phyloP scores from a whole-genome alignment of 2,113 vertebrate species.

The Indicator maculatus region DNA sequence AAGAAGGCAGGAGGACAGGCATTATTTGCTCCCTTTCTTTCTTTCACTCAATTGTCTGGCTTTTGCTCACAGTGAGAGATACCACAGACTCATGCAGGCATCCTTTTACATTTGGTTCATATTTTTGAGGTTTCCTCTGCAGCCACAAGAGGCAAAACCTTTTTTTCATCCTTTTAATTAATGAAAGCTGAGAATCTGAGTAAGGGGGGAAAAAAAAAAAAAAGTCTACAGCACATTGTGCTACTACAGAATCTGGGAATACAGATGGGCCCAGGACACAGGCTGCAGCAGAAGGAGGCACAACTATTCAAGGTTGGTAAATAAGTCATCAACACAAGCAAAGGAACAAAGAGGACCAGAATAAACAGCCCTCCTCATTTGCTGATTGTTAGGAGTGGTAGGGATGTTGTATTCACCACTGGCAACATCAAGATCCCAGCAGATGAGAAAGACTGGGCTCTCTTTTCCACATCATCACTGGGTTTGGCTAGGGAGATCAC shows the following conservation, averaged over 20 bases:
- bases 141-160: neutral
- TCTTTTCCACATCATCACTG: neutral
- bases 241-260: neutral
- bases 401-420: neutral
- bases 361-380: neutral
- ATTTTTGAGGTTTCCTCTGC: slow-evolving; percentile 44
- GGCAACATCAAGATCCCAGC: neutral
- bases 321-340: neutral
- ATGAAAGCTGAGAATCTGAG: slow-evolving; percentile 17
- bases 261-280: neutral
- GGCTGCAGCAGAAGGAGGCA: neutral
- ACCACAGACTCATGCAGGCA: neutral
- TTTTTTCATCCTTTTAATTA: neutral
- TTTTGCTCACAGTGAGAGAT: neutral
- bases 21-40: neutral
- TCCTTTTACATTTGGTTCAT: slow-evolving; percentile 34
- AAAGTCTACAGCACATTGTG: neutral
- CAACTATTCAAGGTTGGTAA: neutral
- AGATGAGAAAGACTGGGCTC: neutral
- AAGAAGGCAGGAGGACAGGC: neutral
- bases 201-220: neutral
- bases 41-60: neutral
- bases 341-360: neutral
- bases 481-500: neutral
- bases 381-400: neutral